Evolutionary conservation across 1,140 invertebrate species (phyloP), one percentile per base, ranked within the genome.

Genomic region (Euura saliciscinereae): DNA sequence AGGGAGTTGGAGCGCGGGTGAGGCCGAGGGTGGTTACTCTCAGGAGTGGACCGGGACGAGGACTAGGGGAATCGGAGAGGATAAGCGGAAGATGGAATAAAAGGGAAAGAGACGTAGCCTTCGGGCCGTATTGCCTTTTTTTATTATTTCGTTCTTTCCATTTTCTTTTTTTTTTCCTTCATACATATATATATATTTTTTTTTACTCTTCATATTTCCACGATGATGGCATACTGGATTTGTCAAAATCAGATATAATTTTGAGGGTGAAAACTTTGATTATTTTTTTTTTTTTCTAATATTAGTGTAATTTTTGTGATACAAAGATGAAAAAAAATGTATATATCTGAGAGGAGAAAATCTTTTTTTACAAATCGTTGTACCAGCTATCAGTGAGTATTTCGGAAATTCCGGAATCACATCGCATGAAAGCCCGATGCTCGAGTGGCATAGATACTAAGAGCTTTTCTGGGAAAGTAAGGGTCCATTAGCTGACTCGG

Each of bases 401-500:
- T 72, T 73, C 75, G 78, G 77, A 79, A 79, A 85, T 84, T 85
- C 84, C 78, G 78, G 79, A 83, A 81, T 59, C 51, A 59, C 75
- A 75, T 77, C 78, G 78, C 76, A 72, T 46, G 73, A 69, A 77
- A 79, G 82, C 81, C 83, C 84, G 83, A 85, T 82, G 83, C 82
- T 82, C 79, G 75, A 78, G 79, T 81, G 80, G 82, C 82, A 82
- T 79, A 80, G 80, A 84, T 85, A 84, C 83, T 82, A 84, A 85
- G 85, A 86, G 85, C 85, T 84, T 86, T 87, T 86, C 80, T 83
- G 79, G 78, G 80, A 80, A 77, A 83, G 83, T 82, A 81, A 78
- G 82, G 82, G 82, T 87, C 86, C 86, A 87, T 87, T 87, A 87
- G 85, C 83, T 85, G 81, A 84, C 84, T 86, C 84, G 86, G 51